phyloP scores from a whole-genome alignment of 2,797 vertebrate species.

The Sciurus vulgaris region DNA sequence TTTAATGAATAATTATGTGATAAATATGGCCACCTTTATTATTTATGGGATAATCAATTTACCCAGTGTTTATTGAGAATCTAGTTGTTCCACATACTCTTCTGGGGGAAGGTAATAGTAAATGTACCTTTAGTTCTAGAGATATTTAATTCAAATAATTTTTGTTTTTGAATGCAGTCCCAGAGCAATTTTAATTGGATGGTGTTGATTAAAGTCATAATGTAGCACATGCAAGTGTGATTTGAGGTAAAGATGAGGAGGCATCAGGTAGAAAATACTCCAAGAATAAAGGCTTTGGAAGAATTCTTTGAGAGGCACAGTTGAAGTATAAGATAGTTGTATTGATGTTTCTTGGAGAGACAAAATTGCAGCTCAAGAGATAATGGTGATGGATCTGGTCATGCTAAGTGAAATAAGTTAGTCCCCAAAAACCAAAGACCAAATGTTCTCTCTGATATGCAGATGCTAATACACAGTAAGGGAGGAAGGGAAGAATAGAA shows the following conservation, averaged over 20 bases:
- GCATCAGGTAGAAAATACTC: not conserved
- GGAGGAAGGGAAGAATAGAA: too few species aligned
- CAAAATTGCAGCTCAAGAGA: slow-evolving; percentile 26
- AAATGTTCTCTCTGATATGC: too few species aligned
- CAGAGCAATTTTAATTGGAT: slow-evolving; percentile 40
- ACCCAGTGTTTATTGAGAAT: slow-evolving; percentile 31
- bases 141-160: slow-evolving; percentile 17
- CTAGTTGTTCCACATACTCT: not conserved
- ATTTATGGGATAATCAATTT: slow-evolving; percentile 49
- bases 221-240: not conserved
- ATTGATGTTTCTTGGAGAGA: not conserved
- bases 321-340: not conserved
- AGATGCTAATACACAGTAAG: too few species aligned
- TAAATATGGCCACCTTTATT: slow-evolving; percentile 22
- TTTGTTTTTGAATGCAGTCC: slow-evolving; percentile 12
- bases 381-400: not conserved
- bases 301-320: slow-evolving; percentile 21
- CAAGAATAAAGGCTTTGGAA: slow-evolving; percentile 12
- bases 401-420: too few species aligned
- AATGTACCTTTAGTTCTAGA: not conserved
- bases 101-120: not conserved
- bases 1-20: slow-evolving; percentile 17
- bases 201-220: not conserved
- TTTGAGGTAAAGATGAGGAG: not conserved
- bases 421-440: too few species aligned